phyloP scores from a whole-genome alignment of 2,797 vertebrate genomes.

The Paramormyrops hopkinsi region DNA sequence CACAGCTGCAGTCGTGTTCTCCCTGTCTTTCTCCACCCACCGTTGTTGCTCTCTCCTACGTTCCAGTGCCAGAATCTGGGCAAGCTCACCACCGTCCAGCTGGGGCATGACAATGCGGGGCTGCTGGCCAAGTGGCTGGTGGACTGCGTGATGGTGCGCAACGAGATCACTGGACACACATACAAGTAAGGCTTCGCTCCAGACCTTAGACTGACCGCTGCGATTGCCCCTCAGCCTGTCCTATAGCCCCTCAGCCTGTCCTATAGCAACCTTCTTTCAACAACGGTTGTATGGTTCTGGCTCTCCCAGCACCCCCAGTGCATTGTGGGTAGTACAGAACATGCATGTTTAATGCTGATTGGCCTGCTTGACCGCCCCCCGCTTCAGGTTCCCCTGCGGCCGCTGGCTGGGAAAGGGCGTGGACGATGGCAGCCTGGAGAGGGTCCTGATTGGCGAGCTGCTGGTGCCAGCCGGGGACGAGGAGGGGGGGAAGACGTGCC shows the following conservation, averaged over 20 bases:
- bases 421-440: constrained; percentile 87
- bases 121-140: constrained; percentile 95
- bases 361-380: background rate
- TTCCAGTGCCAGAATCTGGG: constrained; percentile 91
- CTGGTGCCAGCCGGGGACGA: constrained; percentile 73
- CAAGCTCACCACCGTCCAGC: constrained; percentile 87
- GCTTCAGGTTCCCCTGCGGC: constrained; percentile 84
- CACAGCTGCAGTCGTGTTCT: background rate
- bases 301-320: background rate
- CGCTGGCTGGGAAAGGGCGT: constrained; percentile 92
- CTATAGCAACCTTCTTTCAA: background rate
- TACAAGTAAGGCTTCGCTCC: constrained; percentile 71
- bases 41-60: constrained; percentile 27
- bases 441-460: constrained; percentile 90
- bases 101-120: constrained; percentile 95
- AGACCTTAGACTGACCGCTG: background rate
- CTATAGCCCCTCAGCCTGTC: background rate
- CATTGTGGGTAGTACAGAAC: background rate
- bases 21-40: background rate
- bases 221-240: no score
- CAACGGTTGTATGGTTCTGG: background rate
- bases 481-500: constrained; percentile 77
- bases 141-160: constrained; percentile 94
- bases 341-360: background rate
- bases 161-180: constrained; percentile 92